These are phyloP conservation scores for Idaea aversata DNA, from an alignment of 2,888 invertebrate genomes.

Conservation along the genomic window DNA sequence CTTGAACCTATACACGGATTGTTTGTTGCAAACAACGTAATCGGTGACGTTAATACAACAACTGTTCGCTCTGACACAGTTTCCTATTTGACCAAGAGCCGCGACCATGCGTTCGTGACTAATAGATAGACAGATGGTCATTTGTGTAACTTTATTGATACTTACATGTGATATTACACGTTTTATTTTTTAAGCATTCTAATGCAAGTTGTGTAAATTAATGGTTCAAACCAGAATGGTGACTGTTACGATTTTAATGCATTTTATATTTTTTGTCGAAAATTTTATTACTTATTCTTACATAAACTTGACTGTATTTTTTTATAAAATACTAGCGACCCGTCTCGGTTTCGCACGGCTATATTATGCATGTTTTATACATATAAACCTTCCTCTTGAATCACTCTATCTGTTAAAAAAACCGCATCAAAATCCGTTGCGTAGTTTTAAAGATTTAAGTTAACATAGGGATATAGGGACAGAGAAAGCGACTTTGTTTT, in stretches of 20 bases:
- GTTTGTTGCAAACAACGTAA: constrained; percentile 63
- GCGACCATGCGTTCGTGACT: constrained; percentile 65
- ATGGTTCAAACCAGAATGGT: neutral
- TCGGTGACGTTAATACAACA: constrained; percentile 65
- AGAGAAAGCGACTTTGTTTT: too few species aligned
- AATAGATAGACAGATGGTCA: constrained; percentile 57
- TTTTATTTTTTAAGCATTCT: constrained; percentile 25
- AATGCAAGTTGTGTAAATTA: neutral
- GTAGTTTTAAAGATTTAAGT: too few species aligned
- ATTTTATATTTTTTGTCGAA: neutral
- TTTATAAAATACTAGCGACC: too few species aligned
- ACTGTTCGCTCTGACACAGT: constrained; percentile 75
- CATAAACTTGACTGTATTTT: too few species aligned
- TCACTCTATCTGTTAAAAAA: too few species aligned
- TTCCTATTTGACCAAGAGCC: constrained; percentile 71
- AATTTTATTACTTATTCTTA: neutral
- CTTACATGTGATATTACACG: constrained; percentile 7
- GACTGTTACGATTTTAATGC: neutral
- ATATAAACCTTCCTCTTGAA: too few species aligned
- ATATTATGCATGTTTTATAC: too few species aligned
- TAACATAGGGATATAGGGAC: too few species aligned
- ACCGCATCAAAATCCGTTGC: too few species aligned
- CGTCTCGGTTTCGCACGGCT: too few species aligned
- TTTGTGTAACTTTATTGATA: constrained; percentile 42
- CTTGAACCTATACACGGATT: constrained; percentile 73